A percentile compares a stretch with the other conserved stretches of the same genome.
Conservation (phyloP, 1,140 invertebrate genomes). For the Drosophila ercepeae region DNA sequence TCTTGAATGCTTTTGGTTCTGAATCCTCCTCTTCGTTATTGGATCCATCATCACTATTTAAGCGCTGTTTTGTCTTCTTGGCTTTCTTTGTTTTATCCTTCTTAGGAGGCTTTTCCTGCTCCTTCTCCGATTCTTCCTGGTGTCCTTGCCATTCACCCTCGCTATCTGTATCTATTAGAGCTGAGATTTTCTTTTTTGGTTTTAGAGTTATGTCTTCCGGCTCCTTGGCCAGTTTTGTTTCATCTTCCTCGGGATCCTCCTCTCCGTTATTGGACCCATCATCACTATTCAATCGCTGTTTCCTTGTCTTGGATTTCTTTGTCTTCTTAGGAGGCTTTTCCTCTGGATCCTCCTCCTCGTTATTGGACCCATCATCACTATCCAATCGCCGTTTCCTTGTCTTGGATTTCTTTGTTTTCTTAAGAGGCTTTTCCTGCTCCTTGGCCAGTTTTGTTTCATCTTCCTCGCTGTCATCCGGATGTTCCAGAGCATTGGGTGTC, state of each 20-base stretch:
- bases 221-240: neutral
- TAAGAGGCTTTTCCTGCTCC: conserved; percentile 6
- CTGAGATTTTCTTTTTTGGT: conserved; percentile 40
- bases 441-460: neutral
- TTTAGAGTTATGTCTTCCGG: neutral
- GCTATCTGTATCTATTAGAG: conserved; percentile 56
- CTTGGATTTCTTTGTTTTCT: conserved; percentile 2
- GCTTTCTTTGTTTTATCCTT: neutral
- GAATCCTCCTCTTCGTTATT: neutral
- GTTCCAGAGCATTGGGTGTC: neutral
- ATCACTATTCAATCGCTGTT: conserved; percentile 34
- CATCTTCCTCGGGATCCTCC: neutral
- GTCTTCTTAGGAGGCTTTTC: conserved; percentile 23
- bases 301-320: conserved; percentile 28
- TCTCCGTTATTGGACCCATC: too few species aligned
- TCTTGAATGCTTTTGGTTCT: conserved; percentile 18
- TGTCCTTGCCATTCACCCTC: conserved; percentile 18
- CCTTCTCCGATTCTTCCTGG: conserved; percentile 32
- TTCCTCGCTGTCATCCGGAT: neutral
- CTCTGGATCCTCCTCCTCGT: neutral
- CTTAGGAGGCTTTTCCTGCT: conserved; percentile 11
- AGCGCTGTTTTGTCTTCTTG: conserved; percentile 20
- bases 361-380: conserved; percentile 17
- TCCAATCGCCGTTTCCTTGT: conserved; percentile 23
- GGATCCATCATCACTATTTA: conserved; percentile 26